Evolutionary conservation across 2,888 invertebrate genomes (phyloP), one percentile per base, ranked within the genome.

Genomic region (Euclidia mi): DNA sequence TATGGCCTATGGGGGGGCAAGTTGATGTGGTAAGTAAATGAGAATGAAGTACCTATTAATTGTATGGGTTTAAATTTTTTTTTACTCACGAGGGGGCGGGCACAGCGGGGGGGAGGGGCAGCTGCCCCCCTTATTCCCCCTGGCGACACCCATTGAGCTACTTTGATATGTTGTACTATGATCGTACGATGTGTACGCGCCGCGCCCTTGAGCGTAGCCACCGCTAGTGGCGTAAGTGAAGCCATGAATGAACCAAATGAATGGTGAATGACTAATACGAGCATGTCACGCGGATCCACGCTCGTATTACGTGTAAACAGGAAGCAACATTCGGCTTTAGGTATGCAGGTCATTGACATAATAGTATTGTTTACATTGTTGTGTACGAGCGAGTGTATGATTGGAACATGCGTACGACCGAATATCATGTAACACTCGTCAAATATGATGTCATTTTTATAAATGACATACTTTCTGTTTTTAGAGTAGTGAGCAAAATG

Each of bases 151-250:
- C n/a, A n/a, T n/a, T n/a, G n/a, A n/a, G n/a, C n/a, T n/a, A n/a
- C n/a, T n/a, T n/a, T n/a, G n/a, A n/a, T n/a, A 40, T 41, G 35
- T 53, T 47, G 15, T 28, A 56, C 57, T 37, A 10, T n/a, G 37
- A 70, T 66, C 64, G 62, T 68, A 75, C 66, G 71, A 70, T 72
- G 42, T 58, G 65, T 74, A 71, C 72, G 69, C 65, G 64, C 15
- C 25, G 43, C 74, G 88, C 83, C 90, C 89, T 90, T 90, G 89
- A 89, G 79, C 85, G 89, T 89, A 89, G 85, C 85, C 86, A 85
- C 56, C 56, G 67, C 10, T 31, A 3, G 32, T 4, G 43, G n/a
- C 18, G 14, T 31, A 58, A 46, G 51, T 60, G 72, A 51, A 68
- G 63, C 66, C 68, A 80, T 84, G 79, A 85, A 84, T 82, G 81